phyloP scores from a whole-genome alignment of 1,140 invertebrate genomes.

The Pseudomyrmex sp. region DNA sequence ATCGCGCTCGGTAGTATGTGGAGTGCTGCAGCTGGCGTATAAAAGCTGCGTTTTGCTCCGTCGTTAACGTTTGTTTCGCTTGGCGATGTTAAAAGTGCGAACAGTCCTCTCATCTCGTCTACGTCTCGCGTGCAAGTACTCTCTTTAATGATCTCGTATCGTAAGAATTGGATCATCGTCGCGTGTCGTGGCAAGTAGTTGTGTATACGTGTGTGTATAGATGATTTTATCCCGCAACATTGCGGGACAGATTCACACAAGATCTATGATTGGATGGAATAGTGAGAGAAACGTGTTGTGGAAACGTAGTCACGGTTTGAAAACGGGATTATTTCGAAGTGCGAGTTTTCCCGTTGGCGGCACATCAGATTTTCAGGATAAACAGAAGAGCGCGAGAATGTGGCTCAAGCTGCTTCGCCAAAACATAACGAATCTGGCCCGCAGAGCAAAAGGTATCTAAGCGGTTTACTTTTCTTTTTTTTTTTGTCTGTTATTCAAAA shows the following conservation, averaged over 20 bases:
- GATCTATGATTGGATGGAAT: slow-evolving; percentile 33
- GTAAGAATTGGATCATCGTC: background rate
- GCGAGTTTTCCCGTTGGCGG: slow-evolving; percentile 25
- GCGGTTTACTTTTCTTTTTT: too few relatives aligned
- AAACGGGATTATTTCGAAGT: background rate
- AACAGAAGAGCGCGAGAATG: slow-evolving; percentile 76
- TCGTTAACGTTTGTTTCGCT: slow-evolving; percentile 70
- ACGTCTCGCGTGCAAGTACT: too few relatives aligned
- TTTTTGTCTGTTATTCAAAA: background rate
- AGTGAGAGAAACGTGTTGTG: slow-evolving; percentile 32
- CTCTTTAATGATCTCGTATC: too few relatives aligned
- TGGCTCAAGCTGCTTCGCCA: slow-evolving; percentile 82
- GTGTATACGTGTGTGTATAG: too few relatives aligned
- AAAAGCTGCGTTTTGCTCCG: slow-evolving; percentile 74
- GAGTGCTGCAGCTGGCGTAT: slow-evolving; percentile 62
- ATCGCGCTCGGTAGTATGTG: slow-evolving; percentile 70
- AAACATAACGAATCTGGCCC: slow-evolving; percentile 80
- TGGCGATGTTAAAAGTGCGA: slow-evolving; percentile 50
- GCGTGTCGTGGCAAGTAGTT: too few relatives aligned
- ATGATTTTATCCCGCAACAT: too few relatives aligned
- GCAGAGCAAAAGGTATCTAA: slow-evolving; percentile 79
- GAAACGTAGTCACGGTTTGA: slow-evolving; percentile 10
- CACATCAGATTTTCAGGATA: slow-evolving; percentile 64
- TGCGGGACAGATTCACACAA: background rate
- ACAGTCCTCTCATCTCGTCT: background rate